Percentiles rank a stretch among this genome's conserved stretches.
phyloP scores from a whole-genome alignment of 2,888 invertebrate genomes.

The Margaritifera margaritifera region DNA sequence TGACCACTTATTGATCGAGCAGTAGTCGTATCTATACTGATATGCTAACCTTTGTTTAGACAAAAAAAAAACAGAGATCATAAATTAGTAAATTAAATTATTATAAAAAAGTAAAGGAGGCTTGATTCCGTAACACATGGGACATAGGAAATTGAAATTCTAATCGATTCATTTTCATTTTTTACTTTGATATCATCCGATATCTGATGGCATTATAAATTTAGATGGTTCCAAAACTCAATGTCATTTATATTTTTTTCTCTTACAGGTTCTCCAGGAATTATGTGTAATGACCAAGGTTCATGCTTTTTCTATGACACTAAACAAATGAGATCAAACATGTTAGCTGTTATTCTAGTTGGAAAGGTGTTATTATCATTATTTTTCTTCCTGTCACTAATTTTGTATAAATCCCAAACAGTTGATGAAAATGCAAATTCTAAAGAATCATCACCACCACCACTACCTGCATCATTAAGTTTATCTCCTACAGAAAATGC shows the following conservation, averaged over 20 bases:
- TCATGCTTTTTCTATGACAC: constrained; percentile 85
- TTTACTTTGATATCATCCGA: too few species aligned
- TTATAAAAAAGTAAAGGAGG: too few species aligned
- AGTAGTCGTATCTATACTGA: too few species aligned
- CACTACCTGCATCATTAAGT: constrained; percentile 20
- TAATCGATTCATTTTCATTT: too few species aligned
- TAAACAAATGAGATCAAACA: constrained; percentile 81
- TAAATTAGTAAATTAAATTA: too few species aligned
- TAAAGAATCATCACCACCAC: constrained; percentile 15
- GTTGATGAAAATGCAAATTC: constrained; percentile 17
- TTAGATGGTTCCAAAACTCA: too few species aligned
- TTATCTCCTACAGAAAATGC: constrained; percentile 18
- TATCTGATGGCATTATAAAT: too few species aligned
- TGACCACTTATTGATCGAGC: too few species aligned
- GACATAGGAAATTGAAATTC: too few species aligned
- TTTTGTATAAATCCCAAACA: constrained; percentile 81
- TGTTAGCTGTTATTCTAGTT: constrained; percentile 82
- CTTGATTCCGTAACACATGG: too few species aligned
- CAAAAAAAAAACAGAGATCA: too few species aligned
- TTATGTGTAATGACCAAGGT: constrained; percentile 81
- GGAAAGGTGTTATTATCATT: constrained; percentile 82
- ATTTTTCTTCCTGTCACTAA: constrained; percentile 85
- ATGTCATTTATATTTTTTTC: constrained; percentile 3
- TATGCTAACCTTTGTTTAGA: too few species aligned
- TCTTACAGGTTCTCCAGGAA: constrained; percentile 85